Evolutionary conservation across 2,888 invertebrate species (phyloP), one percentile per base, ranked within the genome.

Genomic region (Eilema caniola): DNA sequence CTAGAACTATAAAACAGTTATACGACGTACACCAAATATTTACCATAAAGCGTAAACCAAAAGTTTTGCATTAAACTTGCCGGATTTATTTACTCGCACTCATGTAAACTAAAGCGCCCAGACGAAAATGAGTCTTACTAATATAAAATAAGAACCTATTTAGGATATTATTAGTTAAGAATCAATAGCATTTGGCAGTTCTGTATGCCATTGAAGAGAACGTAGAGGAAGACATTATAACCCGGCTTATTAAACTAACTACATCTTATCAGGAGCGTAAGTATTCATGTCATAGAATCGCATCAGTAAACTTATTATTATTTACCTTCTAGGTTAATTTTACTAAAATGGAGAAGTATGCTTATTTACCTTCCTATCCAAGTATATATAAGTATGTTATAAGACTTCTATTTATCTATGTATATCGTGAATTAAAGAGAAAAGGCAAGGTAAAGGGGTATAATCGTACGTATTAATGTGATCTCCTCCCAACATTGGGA

Each of bases 11-110:
- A 95, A 94, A 95, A 93, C 93, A 91, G 92, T 92, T 93, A 93
- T 91, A 93, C 93, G 93, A 92, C 92, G 92, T 92, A 92, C 90
- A 94, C 94, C 92, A 95, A 95, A 95, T 95, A 95, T 95, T 95
- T 95, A 95, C 94, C 94, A 95, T 95, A 94, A 94, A 94, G 93
- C 94, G 95, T 95, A 94, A 95, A 95, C 94, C 94, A 93, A 94
- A 94, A 94, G 92, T 93, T 95, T 95, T 94, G 95, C 95, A 95
- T 94, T 94, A 92, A 93, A 93, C 93, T 93, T 88, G 90, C 90
- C 88, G 88, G 92, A 91, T 94, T 93, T 94, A 94, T 94, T 94
- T 94, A 93, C 92, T 89, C 87, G 83, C 81, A 85, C 83, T 87
- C 85, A 86, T 86, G 87, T 92, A 90, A 90, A 90, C 90, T 81